Base-by-base conservation (phyloP, 1,140 invertebrate genomes). In the Anadara kagoshimensis region DNA sequence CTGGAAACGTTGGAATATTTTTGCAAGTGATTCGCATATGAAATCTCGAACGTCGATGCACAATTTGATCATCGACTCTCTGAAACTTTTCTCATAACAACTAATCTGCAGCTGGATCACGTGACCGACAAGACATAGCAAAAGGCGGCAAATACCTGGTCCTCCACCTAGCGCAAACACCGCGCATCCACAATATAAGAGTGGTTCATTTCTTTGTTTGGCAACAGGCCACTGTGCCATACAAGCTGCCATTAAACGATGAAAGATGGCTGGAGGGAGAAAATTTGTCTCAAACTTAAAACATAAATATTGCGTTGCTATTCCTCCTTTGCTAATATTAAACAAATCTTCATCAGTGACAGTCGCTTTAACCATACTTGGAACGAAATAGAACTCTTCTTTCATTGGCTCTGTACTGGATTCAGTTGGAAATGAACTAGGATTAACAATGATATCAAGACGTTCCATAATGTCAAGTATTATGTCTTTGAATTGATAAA, bases 221-320 rank as follows among this genome's bases (percentile, higher is more conserved):
- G 67, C n/a, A 43, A 69, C 54, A 36, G 67, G 56, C 36, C 45
- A 69, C 61, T 61, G 59, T 18, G 43, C 45, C 16, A 69, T 24
- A 36, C 67, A 69, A 3, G 57, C 56, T 24, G 67, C 56, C 20
- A 69, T 56, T 20, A 69, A 57, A 4, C 45, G 22, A 43, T 69
- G 56, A 44, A 69, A 69, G 5, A 69, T 57, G 36, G 67, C 56
- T 36, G 67, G 56, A 8, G 67, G 67, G 36, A 69, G 67, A 44
- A 69, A 69, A 58, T 58, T 58, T 24, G 29, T 58, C n/a, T 58
- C 41, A 36, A 58, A 58, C 26, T 36, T 36, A 58, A 16, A 58
- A 58, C 56, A 58, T 2, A 58, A 12, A 18, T 36, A 26, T 16
- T 24, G 22, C 8, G 56, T 58, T 58, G 26, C 41, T 14, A 18